Base-by-base conservation (phyloP, 2,888 invertebrate species). In the Linhomoeus sp. region DNA sequence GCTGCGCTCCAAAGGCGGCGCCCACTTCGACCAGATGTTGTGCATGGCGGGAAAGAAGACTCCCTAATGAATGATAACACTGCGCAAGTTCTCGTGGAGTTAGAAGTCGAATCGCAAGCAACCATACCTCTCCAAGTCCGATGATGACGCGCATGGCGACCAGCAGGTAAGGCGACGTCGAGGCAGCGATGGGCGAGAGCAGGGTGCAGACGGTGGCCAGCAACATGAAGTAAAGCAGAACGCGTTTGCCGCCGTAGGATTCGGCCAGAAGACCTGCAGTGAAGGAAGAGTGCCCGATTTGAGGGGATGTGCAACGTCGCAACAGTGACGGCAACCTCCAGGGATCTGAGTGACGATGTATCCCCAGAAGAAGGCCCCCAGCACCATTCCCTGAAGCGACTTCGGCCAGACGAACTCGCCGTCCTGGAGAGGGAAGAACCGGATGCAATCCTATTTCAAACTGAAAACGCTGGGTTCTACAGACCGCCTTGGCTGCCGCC, bases 1-100 rank as follows among this genome's bases (percentile, higher is more conserved):
- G 45, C 81, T 82, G 56, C 87, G 75, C 66, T 90, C 90, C 57
- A 82, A 66, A 1, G 86, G 87, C 7, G 88, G 88, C 45, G 87
- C 81, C 90, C 90, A 90, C 52, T 78, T 74, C 0, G 87, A 83
- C 59, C 88, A 71, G 78, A 90, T 80, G 20, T 80, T 79, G 66
- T 88, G 85, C 84, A 88, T 86, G 0, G 86, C 80, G 19, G 90
- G 90, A 67, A 84, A 87, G 9, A 84, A 84, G 5, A 86, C 84
- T 23, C 67, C 67, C 58, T 66, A 49, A 37, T 56, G 49, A 43
- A n/a, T n/a, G 23, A 45, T 45, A 9, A 33, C 15, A 15, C 9
- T 33, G 15, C 15, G 15, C 15, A 12, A 15, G 26, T 33, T 37
- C n/a, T n/a, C n/a, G n/a, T n/a, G n/a, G n/a, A n/a, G n/a, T n/a